Base-by-base conservation (phyloP, 2,888 invertebrate genomes). In the Leucoptera coffeella region DNA sequence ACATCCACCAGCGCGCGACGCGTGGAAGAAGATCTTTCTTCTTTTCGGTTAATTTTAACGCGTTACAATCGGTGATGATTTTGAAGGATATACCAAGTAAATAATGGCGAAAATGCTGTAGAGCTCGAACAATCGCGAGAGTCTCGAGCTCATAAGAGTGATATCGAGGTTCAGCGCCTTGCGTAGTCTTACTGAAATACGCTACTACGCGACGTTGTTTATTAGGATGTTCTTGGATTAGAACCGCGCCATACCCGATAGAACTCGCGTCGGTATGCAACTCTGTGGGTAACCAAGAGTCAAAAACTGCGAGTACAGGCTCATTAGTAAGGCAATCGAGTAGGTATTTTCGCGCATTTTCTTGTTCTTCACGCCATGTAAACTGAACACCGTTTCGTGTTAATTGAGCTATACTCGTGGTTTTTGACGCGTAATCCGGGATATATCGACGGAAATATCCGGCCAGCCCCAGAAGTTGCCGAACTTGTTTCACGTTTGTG, bases 1-100 rank as follows among this genome's bases (percentile, higher is more conserved):
- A 40, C 1, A 38, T 20, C 44, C 46, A 47, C 44, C 46, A 47
- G 1, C 47, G 27, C 1, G 40, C 41, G 1, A 47, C 41, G 2
- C 43, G 27, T 1, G 44, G 42, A 1, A 39, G 10, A 1, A 48
- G 26, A 9, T 50, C 40, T 12, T 38, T 37, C 23, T 49, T 46
- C 2, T 24, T 30, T 11, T 38, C 30, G 1, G 46, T 41, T 1
- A 34, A 26, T 15, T 41, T 42, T 1, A 50, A 20, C 2, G 45
- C 37, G 24, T 44, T 42, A 24, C 46, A 50, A 26, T 57, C 53
- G 2, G 42, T 46, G 3, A 36, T 24, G 1, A 39, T 22, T 17
- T 25, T 37, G 14, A 39, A 38, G 4, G 17, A n/a, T 3, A 31
- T 20, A 6, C 38, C 39, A 2, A 38, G 7, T 2, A 39, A 13